Conservation (phyloP, 2,888 invertebrate genomes). For the Archips crataeganus region DNA sequence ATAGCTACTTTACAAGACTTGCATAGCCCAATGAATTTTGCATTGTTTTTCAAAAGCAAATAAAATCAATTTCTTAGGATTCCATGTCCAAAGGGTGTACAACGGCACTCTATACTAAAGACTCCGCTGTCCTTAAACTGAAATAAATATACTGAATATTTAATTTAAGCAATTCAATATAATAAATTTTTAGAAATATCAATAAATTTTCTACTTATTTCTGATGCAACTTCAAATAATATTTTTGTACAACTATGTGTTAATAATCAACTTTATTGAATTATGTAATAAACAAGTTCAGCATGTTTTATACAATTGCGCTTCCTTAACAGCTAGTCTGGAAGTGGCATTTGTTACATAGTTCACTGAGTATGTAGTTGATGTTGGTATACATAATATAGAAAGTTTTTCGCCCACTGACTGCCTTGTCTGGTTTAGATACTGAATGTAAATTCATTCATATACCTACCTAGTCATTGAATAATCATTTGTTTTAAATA, state of each 20-base stretch:
- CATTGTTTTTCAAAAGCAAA: too few species aligned
- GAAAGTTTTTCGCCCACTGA: conserved; percentile 55
- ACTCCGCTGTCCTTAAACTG: too few species aligned
- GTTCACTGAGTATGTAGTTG: conserved; percentile 53
- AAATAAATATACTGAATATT: too few species aligned
- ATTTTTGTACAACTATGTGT: too few species aligned
- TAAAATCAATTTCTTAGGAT: too few species aligned
- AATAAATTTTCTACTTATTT: neutral
- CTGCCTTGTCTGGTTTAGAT: neutral
- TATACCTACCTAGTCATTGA: neutral
- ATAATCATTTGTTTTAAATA: neutral
- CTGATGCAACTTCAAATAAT: too few species aligned
- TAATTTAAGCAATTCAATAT: too few species aligned
- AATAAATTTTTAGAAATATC: neutral
- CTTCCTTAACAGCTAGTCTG: conserved; percentile 30
- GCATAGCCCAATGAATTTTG: too few species aligned
- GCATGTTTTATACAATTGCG: conserved; percentile 16
- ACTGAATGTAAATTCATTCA: neutral
- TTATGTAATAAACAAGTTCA: neutral
- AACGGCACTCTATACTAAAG: too few species aligned
- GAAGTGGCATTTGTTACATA: conserved; percentile 48
- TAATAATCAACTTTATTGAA: neutral
- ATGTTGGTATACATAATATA: conserved; percentile 62
- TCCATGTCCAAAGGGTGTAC: too few species aligned
- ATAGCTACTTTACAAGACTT: too few species aligned